Percentiles rank a stretch among this genome's conserved stretches.
Evolutionary conservation across 2,888 invertebrate species (phyloP).

Genomic region (Andrena camellia): DNA sequence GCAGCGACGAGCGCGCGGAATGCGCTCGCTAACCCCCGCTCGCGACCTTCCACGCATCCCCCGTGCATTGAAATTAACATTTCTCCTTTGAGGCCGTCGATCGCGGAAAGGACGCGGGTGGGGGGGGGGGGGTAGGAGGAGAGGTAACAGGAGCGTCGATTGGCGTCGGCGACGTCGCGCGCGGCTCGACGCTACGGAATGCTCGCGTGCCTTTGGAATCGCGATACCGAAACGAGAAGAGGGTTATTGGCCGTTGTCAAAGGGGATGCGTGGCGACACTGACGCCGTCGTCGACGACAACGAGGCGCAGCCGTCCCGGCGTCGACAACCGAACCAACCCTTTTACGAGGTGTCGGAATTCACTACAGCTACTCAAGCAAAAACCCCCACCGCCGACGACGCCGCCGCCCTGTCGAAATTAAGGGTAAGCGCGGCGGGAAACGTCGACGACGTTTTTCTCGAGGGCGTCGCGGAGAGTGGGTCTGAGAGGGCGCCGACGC

Average conservation of each 20-base stretch:
- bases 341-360: constrained; percentile 66
- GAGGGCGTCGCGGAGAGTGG: constrained; percentile 15
- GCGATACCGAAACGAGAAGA: constrained; percentile 70
- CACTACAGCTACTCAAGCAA: constrained; percentile 49
- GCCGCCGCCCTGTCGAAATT: constrained; percentile 46
- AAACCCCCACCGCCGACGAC: constrained; percentile 36
- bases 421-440: constrained; percentile 44
- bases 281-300: constrained; percentile 21
- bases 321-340: constrained; percentile 57
- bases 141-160: constrained; percentile 57
- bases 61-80: constrained; percentile 64
- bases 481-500: constrained; percentile 18
- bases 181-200: constrained; percentile 53
- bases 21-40: not conserved
- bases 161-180: constrained; percentile 53
- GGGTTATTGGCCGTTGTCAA: constrained; percentile 70
- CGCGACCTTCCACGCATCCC: constrained; percentile 20
- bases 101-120: constrained; percentile 27
- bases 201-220: constrained; percentile 67
- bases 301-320: constrained; percentile 18
- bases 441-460: constrained; percentile 23
- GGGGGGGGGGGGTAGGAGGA: constrained; percentile 27
- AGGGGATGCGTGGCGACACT: constrained; percentile 46
- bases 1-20: constrained; percentile 3
- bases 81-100: constrained; percentile 67